Base-by-base conservation (phyloP, 2,113 vertebrate genomes). In the Cyprinodon variegatus region DNA sequence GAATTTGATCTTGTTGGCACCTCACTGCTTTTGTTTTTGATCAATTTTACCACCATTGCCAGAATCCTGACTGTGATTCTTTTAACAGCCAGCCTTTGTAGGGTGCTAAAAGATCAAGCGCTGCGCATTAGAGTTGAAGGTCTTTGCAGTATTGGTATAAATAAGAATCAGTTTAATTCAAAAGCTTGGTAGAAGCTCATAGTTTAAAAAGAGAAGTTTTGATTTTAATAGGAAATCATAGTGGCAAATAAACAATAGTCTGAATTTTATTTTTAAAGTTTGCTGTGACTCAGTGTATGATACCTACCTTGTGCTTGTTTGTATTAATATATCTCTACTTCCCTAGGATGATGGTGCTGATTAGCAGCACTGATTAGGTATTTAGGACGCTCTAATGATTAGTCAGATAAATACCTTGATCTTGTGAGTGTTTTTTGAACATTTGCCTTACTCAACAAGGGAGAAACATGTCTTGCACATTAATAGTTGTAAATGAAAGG, bases 361-460 rank as follows among this genome's bases (percentile, higher is more conserved):
- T 93, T 93, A 91, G 83, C 87, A 88, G 88, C 87, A 62, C 83
- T 89, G 90, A 92, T 93, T 84, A 91, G 79, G 77, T 89, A 85
- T 89, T 90, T 89, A 85, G 80, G 88, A 90, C 74, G 81, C 75
- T 76, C 72, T 77, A 84, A 85, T 90, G 86, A 92, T 91, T 87
- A 90, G 79, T 0, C 64, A 85, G 86, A 92, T 87, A 85, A 90
- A 89, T 82, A 78, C 63, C 80, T 64, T 46, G 14, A 59, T 77
- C 78, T 62, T 77, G 80, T 10, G 11, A 79, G 68, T 45, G 53
- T 74, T 65, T 69, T 82, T 83, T 79, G 11, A 75, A 68, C 17
- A 40, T 60, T 63, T 81, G 61, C 76, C 64, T 60, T 73, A 22
- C 65, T 43, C 45, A 83, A 81, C 73, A 2, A 61, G 69, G 53